Conservation (phyloP, 2,113 vertebrate species). For the Rhabdomys dilectus region DNA sequence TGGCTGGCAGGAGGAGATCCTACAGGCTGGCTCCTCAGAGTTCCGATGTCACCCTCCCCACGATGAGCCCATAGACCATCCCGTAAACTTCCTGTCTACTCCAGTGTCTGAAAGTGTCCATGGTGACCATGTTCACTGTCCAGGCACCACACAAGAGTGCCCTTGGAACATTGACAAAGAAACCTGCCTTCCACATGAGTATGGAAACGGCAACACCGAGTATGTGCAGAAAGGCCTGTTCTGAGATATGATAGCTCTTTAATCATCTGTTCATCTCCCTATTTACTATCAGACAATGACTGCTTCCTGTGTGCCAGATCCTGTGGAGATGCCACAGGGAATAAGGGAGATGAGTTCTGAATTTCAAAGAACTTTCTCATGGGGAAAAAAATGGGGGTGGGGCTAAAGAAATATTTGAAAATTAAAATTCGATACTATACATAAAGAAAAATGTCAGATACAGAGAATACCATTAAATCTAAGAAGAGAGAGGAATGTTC, state of each 20-base stretch:
- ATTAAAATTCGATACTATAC: background rate
- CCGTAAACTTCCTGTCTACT: background rate
- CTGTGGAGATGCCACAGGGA: background rate
- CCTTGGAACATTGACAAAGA: background rate
- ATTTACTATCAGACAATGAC: too few relatives aligned
- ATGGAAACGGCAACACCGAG: accelerated
- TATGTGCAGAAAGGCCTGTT: accelerated
- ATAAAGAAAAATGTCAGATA: background rate
- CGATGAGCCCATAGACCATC: background rate
- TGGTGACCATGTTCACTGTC: background rate
- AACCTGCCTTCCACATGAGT: accelerated
- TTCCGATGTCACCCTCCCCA: background rate
- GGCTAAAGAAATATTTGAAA: background rate
- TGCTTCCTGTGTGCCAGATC: too few relatives aligned
- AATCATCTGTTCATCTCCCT: accelerated
- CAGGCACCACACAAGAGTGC: background rate
- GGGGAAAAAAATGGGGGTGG: background rate
- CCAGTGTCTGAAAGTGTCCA: background rate
- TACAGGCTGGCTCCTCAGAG: background rate
- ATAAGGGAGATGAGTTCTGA: background rate
- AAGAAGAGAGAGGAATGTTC: accelerated
- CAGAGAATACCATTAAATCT: background rate
- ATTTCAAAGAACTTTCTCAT: background rate
- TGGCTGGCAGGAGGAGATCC: background rate
- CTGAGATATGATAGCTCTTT: accelerated